phyloP scores from a whole-genome alignment of 2,797 vertebrate genomes.

The Enteromius paludinosus region DNA sequence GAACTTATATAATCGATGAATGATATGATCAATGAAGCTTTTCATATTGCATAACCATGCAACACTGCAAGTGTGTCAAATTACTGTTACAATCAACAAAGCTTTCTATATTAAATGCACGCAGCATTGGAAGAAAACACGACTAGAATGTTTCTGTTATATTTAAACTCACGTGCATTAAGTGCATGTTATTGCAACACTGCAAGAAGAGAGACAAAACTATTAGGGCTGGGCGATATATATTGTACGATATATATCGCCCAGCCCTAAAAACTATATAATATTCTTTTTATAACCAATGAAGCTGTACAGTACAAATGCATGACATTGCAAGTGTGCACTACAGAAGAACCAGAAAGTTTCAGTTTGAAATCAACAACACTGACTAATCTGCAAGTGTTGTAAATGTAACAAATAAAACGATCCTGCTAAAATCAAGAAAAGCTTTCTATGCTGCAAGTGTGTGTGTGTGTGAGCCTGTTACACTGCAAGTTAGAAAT shows the following conservation, averaged over 20 bases:
- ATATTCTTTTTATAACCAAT: background rate
- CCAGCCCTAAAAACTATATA: too few relatives aligned
- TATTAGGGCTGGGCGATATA: too few relatives aligned
- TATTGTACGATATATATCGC: too few relatives aligned
- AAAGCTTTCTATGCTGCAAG: background rate
- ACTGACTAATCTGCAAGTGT: background rate
- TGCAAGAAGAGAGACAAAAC: background rate
- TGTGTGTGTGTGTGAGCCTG: background rate
- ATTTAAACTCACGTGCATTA: background rate
- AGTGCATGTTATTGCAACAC: background rate
- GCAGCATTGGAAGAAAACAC: background rate
- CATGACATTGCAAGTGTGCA: background rate
- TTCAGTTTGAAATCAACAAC: background rate
- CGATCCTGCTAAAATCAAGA: background rate
- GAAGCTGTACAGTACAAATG: background rate
- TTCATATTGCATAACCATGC: background rate
- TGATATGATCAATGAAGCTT: background rate
- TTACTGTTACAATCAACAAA: background rate
- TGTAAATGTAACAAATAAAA: background rate
- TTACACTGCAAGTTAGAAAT: background rate
- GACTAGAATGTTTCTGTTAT: background rate
- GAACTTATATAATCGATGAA: background rate
- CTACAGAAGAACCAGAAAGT: background rate
- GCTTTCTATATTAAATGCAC: background rate
- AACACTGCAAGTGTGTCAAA: background rate